Evolutionary conservation across 2,797 vertebrate genomes (phyloP).

Genomic region (Liasis olivaceus): DNA sequence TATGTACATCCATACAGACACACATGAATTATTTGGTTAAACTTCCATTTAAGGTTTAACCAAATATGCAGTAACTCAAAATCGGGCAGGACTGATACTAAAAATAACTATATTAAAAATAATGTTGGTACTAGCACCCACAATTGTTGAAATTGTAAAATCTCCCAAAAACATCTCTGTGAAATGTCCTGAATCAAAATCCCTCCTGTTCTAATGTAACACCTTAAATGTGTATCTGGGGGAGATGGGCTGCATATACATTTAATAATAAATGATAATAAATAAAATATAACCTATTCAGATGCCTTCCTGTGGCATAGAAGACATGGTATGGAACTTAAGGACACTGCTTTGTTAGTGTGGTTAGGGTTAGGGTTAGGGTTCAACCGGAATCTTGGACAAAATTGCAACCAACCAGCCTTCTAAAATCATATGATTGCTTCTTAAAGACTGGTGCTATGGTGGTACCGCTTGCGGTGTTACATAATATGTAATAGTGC

Average conservation of each 20-base stretch:
- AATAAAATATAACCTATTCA: too few relatives aligned
- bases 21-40: background rate
- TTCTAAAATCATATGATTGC: background rate
- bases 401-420: background rate
- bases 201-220: too few relatives aligned
- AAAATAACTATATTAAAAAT: slow-evolving; percentile 40
- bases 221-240: too few relatives aligned
- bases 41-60: background rate
- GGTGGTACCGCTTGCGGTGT: background rate
- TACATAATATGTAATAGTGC: background rate
- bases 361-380: too few relatives aligned
- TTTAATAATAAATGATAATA: too few relatives aligned
- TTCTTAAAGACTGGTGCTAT: background rate
- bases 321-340: too few relatives aligned
- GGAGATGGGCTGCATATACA: too few relatives aligned
- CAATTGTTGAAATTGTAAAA: slow-evolving; percentile 6
- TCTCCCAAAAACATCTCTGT: too few relatives aligned
- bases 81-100: slow-evolving; percentile 49
- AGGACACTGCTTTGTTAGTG: background rate
- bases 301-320: too few relatives aligned
- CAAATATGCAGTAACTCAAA: slow-evolving; percentile 41
- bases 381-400: background rate
- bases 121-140: slow-evolving; percentile 35
- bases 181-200: too few relatives aligned
- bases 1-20: too few relatives aligned